Base-by-base conservation (phyloP, 2,888 invertebrate genomes). In the Drosophila paranaensis region DNA sequence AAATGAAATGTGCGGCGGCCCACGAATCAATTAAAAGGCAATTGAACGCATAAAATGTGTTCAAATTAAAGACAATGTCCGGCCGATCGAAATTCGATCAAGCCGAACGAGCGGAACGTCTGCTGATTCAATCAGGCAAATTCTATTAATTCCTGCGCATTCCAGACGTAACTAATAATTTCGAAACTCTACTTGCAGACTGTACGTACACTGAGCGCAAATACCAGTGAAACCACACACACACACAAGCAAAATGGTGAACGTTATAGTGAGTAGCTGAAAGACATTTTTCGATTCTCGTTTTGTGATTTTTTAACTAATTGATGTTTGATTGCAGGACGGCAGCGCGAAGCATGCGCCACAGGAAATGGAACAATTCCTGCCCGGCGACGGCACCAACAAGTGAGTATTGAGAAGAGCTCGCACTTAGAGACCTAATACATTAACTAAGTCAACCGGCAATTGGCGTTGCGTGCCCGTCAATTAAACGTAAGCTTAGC, bases 311-410 rank as follows among this genome's bases (percentile, higher is more conserved):
- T n/a, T 46, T 46, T n/a, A 13, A 30, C 39, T 65, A 57, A 71
- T 20, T 60, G 35, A 33, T 60, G 16, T 58, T 54, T 16, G 42
- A 30, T 56, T 57, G 51, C 69, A 92, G 90, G 92, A 92, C 74
- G 88, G 88, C 74, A 90, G 90, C 74, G 84, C 87, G 74, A 91
- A 91, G 92, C 83, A 82, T 87, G 89, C 79, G 70, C 94, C 95
- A 55, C 96, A 96, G 81, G 97, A 97, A 93, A 92, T 97, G 94
- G 96, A 97, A 85, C 96, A 96, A n/a, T 97, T 97, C 91, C 93
- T 97, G 77, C 95, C 96, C 50, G 89, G 88, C 56, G 94, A 96
- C 88, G 96, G 96, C 65, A 69, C 80, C 46, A 90, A 89, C 67
- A 91, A 89, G 92, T 92, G 72, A 91, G 91, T 60, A 1, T 39